A percentile compares a stretch with the other conserved stretches of the same genome.
These are phyloP conservation scores for Drosophila bunnanda DNA, from an alignment of 2,888 invertebrate genomes.

Conservation along the genomic window DNA sequence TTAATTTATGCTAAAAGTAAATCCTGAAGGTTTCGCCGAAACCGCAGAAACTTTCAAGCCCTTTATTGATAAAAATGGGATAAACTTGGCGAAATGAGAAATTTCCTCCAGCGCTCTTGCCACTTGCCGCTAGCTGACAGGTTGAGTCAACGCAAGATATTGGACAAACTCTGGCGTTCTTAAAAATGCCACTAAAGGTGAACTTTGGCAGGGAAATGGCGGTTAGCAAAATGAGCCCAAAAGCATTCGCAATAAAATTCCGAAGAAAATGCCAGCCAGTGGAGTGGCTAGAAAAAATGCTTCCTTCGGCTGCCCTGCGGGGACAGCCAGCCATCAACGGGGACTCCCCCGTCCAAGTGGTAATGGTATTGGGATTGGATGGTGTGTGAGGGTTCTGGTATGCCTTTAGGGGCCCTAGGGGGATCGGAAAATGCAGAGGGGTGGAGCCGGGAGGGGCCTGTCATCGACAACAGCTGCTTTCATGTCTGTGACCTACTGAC, in stretches of 20 bases:
- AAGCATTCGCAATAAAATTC: constrained; percentile 35
- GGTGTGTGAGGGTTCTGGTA: constrained; percentile 2
- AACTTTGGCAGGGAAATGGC: constrained; percentile 13
- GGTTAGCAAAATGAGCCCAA: constrained; percentile 38
- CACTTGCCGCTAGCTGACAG: constrained; percentile 15
- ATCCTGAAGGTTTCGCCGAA: not conserved
- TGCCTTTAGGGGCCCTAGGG: constrained; percentile 25
- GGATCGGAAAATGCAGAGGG: constrained; percentile 21
- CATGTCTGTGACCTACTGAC: constrained; percentile 71
- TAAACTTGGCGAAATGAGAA: constrained; percentile 31
- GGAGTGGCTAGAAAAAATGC: constrained; percentile 39
- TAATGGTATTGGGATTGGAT: not conserved
- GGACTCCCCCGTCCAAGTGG: constrained; percentile 4
- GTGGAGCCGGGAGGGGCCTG: constrained; percentile 25
- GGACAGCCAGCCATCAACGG: constrained; percentile 20
- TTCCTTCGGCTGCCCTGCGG: constrained; percentile 27
- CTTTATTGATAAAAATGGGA: constrained; percentile 49
- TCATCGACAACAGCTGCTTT: constrained; percentile 65
- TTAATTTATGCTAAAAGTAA: constrained; percentile 27
- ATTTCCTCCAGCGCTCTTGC: constrained; percentile 7
- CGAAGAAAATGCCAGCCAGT: constrained; percentile 30
- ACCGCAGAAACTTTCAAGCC: constrained; percentile 41
- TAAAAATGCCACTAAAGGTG: constrained; percentile 34
- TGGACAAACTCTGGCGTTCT: constrained; percentile 25
- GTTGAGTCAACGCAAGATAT: constrained; percentile 24